Evolutionary conservation across 2,888 invertebrate species (phyloP), one percentile per base, ranked within the genome.

Genomic region (Cataglyphis rosenhaueri): DNA sequence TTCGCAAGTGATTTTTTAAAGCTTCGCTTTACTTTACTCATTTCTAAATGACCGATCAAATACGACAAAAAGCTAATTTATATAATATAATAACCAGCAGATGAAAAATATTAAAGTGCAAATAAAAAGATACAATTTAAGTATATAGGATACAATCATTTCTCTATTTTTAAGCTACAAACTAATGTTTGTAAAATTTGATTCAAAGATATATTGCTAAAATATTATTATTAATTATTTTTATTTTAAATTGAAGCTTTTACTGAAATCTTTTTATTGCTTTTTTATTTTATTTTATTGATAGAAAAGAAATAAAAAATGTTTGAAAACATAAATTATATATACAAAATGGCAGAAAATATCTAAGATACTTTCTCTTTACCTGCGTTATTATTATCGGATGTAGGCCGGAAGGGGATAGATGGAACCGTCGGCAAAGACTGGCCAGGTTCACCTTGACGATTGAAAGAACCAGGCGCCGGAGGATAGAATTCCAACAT

Each of bases 401-500:
- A 90, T 10, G 90, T 75, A 8, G 91, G 89, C 21, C 92, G 91
- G 81, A 94, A 94, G 0, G 91, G 88, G 68, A 93, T 91, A 41
- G 91, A 84, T 8, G 91, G 89, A 61, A 91, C 90, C 52, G 91
- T 81, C 41, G 91, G 86, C 62, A 90, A 70, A 41, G 88, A 75
- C 70, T 89, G 90, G 9, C 89, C 91, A 55, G 91, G 81, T 73
- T 91, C 89, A 35, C 85, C 88, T 61, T 91, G 90, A 55, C 92
- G 92, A 75, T 82, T 91, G 66, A 91, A 85, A 48, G 91, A 81
- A 81, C 87, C 91, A 61, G 91, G 89, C 68, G 91, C 88, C 71
- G 91, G 88, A 82, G 96, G 96, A 93, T 96, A 97, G 94, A 97
- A 97, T 94, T 97, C 97, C 95, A 97, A 96, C 97, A 97, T 97